Evolutionary conservation across 1,140 invertebrate genomes (phyloP).

Genomic region (Rhopalosiphum padi): DNA sequence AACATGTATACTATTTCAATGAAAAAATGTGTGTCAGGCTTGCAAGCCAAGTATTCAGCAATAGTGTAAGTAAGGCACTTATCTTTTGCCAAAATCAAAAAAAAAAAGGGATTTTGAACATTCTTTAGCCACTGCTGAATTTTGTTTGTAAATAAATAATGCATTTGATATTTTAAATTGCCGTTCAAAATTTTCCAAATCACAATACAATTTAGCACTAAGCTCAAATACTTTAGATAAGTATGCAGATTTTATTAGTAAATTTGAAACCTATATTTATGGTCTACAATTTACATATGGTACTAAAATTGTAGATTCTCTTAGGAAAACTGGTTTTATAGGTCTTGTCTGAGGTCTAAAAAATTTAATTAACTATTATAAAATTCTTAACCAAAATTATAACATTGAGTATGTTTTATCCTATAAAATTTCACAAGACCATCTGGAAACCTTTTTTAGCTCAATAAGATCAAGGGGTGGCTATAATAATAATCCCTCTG

Average conservation of each 20-base stretch:
- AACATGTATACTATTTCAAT: constrained; percentile 60
- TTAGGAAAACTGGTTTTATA: not conserved
- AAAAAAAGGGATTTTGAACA: not conserved
- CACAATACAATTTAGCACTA: constrained; percentile 12
- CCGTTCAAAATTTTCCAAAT: constrained; percentile 16
- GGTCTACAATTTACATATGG: not conserved
- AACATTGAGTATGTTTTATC: not conserved
- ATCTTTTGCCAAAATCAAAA: not conserved
- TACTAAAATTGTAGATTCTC: not conserved
- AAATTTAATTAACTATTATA: constrained; percentile 2
- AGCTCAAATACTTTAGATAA: not conserved
- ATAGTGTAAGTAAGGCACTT: not conserved
- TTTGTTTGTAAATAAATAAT: constrained; percentile 3
- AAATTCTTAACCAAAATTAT: not conserved
- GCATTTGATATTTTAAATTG: constrained; percentile 27
- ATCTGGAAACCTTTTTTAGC: not conserved
- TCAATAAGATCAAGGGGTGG: not conserved
- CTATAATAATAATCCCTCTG: not conserved
- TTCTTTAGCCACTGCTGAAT: not conserved
- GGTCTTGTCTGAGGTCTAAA: not conserved
- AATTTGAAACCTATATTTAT: not conserved
- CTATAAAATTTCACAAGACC: no score
- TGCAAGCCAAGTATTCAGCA: constrained; percentile 59
- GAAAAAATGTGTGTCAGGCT: constrained; percentile 62
- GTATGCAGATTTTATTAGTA: not conserved